These are phyloP conservation scores for Sebastes umbrosus DNA, from an alignment of 2,797 vertebrate species.

Conservation along the genomic window DNA sequence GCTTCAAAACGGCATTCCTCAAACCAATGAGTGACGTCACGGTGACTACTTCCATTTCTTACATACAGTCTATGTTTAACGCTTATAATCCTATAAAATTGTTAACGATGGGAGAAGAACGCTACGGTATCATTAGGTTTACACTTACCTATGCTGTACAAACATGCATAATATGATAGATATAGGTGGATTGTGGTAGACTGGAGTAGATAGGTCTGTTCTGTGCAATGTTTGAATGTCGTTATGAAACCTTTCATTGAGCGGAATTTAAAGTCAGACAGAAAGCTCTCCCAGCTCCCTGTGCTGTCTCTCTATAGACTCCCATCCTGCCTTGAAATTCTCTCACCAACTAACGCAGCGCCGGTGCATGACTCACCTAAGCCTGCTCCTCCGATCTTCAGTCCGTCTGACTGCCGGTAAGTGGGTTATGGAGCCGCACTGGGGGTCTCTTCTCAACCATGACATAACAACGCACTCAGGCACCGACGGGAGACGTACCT, in stretches of 20 bases:
- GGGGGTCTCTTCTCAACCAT: constrained; percentile 56
- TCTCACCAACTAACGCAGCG: constrained; percentile 38
- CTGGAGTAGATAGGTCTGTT: not conserved
- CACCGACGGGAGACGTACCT: constrained; percentile 41
- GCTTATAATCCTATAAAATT: not conserved
- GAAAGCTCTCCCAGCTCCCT: constrained; percentile 10
- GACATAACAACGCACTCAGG: constrained; percentile 58
- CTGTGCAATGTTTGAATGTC: constrained; percentile 1
- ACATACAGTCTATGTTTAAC: not conserved
- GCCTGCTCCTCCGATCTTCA: constrained; percentile 37
- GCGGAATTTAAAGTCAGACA: constrained; percentile 31
- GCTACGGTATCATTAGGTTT: not conserved
- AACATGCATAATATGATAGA: not conserved
- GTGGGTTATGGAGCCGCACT: constrained; percentile 48
- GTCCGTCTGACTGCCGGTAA: constrained; percentile 41
- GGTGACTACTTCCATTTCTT: not conserved
- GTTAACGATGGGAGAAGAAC: too few species aligned
- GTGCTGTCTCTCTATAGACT: constrained; percentile 21
- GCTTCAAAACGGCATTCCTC: not conserved
- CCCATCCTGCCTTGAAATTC: constrained; percentile 36
- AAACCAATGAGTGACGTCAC: fast-evolving
- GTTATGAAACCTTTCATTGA: constrained; percentile 30
- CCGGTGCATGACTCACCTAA: constrained; percentile 63
- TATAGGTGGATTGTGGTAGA: not conserved
- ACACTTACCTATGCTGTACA: not conserved